A percentile compares a stretch with the other conserved stretches of the same genome.
Conservation (phyloP, 2,797 vertebrate genomes). For the Synaphobranchus kaupii region DNA sequence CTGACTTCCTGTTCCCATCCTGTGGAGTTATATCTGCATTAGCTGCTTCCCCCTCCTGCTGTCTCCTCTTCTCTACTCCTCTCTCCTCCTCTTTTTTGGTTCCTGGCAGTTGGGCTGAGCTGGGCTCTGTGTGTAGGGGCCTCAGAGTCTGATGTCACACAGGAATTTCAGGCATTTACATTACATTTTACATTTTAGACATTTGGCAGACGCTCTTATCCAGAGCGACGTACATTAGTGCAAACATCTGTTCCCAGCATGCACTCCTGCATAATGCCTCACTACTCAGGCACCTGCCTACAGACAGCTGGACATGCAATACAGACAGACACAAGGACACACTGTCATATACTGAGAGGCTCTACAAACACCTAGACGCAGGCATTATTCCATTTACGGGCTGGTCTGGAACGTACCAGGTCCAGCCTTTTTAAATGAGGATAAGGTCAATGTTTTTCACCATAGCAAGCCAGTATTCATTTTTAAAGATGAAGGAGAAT, state of each 20-base stretch:
- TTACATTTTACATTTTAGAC: too few species aligned
- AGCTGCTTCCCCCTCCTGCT: slow-evolving; percentile 1
- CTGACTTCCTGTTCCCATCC: slow-evolving; percentile 9
- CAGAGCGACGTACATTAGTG: too few species aligned
- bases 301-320: neutral
- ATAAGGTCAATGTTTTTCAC: neutral
- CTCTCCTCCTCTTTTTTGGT: slow-evolving; percentile 33
- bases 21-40: neutral
- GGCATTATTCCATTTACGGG: neutral
- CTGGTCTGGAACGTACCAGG: neutral
- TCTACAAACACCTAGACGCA: slow-evolving; percentile 11
- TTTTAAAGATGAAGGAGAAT: neutral
- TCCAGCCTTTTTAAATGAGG: neutral
- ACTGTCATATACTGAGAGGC: neutral
- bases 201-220: too few species aligned
- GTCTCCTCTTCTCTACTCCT: slow-evolving; percentile 15
- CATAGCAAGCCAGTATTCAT: neutral
- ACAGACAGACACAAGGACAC: slow-evolving; percentile 1
- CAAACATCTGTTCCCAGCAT: slow-evolving; percentile 49
- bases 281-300: neutral
- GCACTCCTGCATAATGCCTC: neutral
- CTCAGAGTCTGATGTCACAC: slow-evolving; percentile 51
- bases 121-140: slow-evolving; percentile 22
- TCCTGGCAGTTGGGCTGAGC: neutral
- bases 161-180: slow-evolving; percentile 49